phyloP scores from a whole-genome alignment of 2,888 invertebrate species.

The Lampropteryx suffumata region DNA sequence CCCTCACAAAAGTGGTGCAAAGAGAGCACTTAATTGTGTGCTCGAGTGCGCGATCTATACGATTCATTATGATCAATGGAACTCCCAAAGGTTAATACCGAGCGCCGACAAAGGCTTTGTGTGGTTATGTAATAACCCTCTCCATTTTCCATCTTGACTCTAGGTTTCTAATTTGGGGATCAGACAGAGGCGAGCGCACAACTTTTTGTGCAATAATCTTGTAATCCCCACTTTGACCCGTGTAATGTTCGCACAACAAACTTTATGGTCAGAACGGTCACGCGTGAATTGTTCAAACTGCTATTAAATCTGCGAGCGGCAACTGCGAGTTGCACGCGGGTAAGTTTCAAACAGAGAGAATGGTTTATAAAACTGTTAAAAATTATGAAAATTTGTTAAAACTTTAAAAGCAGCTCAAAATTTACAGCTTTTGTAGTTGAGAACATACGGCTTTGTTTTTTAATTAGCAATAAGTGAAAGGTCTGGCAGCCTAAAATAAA shows the following conservation, averaged over 20 bases:
- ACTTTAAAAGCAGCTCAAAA: too few species aligned
- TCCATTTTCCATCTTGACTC: constrained; percentile 15
- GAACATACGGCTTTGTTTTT: too few species aligned
- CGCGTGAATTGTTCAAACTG: constrained; percentile 49
- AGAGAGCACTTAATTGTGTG: constrained; percentile 8
- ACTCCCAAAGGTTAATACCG: constrained; percentile 14
- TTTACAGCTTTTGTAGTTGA: too few species aligned
- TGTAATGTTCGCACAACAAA: constrained; percentile 37
- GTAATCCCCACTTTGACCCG: constrained; percentile 28
- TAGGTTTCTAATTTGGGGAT: constrained; percentile 24
- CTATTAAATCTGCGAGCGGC: constrained; percentile 49
- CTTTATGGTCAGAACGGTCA: constrained; percentile 45
- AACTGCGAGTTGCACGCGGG: constrained; percentile 14
- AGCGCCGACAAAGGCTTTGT: constrained; percentile 15
- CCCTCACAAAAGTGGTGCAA: constrained; percentile 3
- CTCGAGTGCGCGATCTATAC: constrained; percentile 6
- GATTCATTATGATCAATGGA: constrained; percentile 20
- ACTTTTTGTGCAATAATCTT: constrained; percentile 27
- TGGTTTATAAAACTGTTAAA: background rate
- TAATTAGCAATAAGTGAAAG: too few species aligned
- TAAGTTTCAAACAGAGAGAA: background rate
- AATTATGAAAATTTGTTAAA: too few species aligned
- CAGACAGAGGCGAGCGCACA: constrained; percentile 21
- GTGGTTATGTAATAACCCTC: constrained; percentile 15
- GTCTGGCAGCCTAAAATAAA: too few species aligned